A percentile compares a stretch with the other conserved stretches of the same genome.
Conservation (phyloP, 2,888 invertebrate genomes). For the Rhaphigaster nebulosa region DNA sequence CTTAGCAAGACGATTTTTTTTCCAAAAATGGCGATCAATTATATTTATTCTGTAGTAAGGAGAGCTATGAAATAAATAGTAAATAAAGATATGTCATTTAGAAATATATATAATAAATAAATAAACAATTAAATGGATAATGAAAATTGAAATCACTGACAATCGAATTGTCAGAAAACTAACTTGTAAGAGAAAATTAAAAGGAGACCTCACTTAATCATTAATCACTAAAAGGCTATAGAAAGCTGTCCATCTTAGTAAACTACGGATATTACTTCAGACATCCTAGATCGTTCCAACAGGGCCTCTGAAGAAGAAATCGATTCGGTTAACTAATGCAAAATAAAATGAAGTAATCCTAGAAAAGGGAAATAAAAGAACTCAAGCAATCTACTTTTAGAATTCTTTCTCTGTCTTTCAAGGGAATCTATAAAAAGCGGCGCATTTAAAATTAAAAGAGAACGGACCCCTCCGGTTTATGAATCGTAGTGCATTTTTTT, state of each 20-base stretch:
- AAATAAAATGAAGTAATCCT: constrained; percentile 2
- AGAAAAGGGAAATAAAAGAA: neutral
- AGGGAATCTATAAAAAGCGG: neutral
- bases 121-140: neutral
- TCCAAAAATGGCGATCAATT: too few relatives aligned
- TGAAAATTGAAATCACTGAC: neutral
- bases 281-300: neutral
- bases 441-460: constrained; percentile 12
- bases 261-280: neutral
- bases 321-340: constrained; percentile 6
- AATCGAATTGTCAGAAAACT: neutral
- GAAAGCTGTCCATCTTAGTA: neutral
- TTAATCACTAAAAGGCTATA: neutral
- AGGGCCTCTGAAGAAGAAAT: neutral
- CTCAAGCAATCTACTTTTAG: constrained; percentile 12
- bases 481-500: neutral
- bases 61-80: too few relatives aligned
- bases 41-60: too few relatives aligned
- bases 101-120: too few relatives aligned
- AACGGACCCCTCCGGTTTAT: neutral
- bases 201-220: neutral
- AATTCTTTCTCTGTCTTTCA: neutral
- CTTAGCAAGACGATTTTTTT: too few relatives aligned
- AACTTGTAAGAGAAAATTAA: neutral
- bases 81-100: too few relatives aligned